Evolutionary conservation across 1,140 invertebrate genomes (phyloP).

Genomic region (Drosophila kurseongensis): DNA sequence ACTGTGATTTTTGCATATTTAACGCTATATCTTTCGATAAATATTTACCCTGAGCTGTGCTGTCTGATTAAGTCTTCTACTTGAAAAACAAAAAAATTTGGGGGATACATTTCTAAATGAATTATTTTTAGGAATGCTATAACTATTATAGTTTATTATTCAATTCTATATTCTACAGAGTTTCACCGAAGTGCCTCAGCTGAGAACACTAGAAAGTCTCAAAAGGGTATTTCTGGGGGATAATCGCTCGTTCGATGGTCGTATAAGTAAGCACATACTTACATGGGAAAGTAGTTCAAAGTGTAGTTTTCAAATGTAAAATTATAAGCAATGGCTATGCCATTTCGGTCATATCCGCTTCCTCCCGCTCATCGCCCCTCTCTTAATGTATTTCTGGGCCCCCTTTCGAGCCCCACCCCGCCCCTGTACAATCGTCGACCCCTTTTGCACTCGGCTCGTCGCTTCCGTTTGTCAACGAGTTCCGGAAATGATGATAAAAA

Average conservation of each 20-base stretch:
- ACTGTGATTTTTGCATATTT: neutral
- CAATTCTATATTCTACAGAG: no score
- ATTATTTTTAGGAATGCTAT: no score
- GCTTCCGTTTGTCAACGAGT: conserved; percentile 82
- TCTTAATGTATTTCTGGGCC: conserved; percentile 26
- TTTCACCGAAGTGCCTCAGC: neutral
- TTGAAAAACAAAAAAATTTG: no score
- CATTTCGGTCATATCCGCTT: conserved; percentile 75
- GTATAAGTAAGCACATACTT: conserved; percentile 51
- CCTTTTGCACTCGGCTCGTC: conserved; percentile 68
- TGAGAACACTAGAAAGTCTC: conserved; percentile 4
- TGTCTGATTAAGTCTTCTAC: no score
- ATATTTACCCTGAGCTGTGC: neutral
- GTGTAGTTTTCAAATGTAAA: conserved; percentile 68
- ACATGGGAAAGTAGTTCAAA: conserved; percentile 64
- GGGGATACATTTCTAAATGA: no score
- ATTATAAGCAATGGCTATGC: conserved; percentile 75
- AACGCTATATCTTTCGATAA: no score
- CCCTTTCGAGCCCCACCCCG: neutral
- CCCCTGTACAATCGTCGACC: conserved; percentile 35
- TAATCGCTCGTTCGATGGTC: conserved; percentile 49
- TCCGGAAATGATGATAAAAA: conserved; percentile 82
- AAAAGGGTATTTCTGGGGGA: conserved; percentile 6
- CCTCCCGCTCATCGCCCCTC: neutral
- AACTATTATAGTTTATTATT: no score